Base-by-base conservation (phyloP, 2,888 invertebrate genomes). In the Brenthis hecate region DNA sequence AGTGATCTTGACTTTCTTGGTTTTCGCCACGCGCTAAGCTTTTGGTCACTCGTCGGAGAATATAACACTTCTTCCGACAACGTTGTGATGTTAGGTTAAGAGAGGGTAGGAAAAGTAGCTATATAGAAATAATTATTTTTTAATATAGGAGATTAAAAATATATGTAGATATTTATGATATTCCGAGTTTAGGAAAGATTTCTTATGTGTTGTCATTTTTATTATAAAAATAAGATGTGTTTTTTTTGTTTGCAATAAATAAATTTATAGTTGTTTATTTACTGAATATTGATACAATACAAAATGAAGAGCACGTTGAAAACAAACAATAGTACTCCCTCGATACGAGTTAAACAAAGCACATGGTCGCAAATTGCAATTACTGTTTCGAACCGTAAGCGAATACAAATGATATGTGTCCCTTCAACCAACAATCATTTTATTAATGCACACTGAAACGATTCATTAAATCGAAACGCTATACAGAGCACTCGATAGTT, bases 401-500 rank as follows among this genome's bases (percentile, higher is more conserved):
- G 74, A 73, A 73, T 72, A 72, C 74, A 70, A 67, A 65, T 76
- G 74, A 78, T 77, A 73, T 72, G 73, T 74, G 72, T 73, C 70
- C 71, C 72, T 73, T 75, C 72, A 69, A 74, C 68, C 71, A 72
- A 69, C 67, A 68, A 67, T 73, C 70, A 73, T 75, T 72, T 73
- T 72, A 70, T 72, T 65, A 71, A 73, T 72, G 68, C 74, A 72
- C 76, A 76, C 74, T 74, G 71, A 66, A 73, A 72, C 79, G 79
- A 77, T 77, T 80, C 80, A 82, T 80, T 78, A 76, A 76, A 76
- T 78, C 79, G 77, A 75, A 75, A 72, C 36, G 36, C 73, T 73
- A 74, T 76, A 68, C 63, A 68, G 69, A 56, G 66, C 73, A 67
- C 65, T 72, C 56, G 56, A 67, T 72, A 68, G 62, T 70, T 68